Evolutionary conservation across 92 coral and sea anemone species (phyloP).

Genomic region (Siderastrea radians): DNA sequence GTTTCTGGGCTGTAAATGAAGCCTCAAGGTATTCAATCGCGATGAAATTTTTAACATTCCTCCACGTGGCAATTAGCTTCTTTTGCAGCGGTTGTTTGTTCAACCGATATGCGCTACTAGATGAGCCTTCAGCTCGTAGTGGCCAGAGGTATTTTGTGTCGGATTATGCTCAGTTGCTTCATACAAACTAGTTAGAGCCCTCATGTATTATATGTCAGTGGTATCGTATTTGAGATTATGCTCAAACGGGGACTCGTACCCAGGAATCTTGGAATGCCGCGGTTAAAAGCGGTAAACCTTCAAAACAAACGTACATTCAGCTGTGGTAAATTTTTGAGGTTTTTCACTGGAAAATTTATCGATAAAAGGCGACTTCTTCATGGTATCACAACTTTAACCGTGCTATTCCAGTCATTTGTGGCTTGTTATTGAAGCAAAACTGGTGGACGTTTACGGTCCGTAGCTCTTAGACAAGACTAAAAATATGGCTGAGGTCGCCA

Average conservation of each 20-base stretch:
- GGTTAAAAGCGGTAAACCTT: background rate
- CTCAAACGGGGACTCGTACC: background rate
- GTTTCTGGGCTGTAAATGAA: conserved; percentile 31
- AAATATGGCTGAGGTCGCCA: conserved; percentile 42
- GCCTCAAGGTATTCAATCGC: conserved; percentile 23
- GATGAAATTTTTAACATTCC: conserved; percentile 53
- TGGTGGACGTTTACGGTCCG: background rate
- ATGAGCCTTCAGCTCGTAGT: conserved; percentile 13
- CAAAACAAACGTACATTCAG: conserved; percentile 28
- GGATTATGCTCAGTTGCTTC: background rate
- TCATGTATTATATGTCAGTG: conserved; percentile 3
- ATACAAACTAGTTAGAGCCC: background rate
- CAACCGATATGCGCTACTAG: conserved; percentile 25
- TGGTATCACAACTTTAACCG: background rate
- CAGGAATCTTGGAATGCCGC: conserved; percentile 18
- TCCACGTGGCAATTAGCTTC: conserved; percentile 56
- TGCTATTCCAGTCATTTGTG: background rate
- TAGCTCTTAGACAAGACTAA: background rate
- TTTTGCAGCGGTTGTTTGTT: conserved; percentile 32
- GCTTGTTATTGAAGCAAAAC: background rate
- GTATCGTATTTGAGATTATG: background rate
- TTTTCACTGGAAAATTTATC: background rate
- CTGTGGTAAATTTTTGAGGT: background rate
- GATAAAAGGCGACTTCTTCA: background rate
- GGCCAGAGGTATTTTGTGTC: background rate